Base-by-base conservation (phyloP, 2,797 vertebrate genomes). In the Xenentodon cancila region DNA sequence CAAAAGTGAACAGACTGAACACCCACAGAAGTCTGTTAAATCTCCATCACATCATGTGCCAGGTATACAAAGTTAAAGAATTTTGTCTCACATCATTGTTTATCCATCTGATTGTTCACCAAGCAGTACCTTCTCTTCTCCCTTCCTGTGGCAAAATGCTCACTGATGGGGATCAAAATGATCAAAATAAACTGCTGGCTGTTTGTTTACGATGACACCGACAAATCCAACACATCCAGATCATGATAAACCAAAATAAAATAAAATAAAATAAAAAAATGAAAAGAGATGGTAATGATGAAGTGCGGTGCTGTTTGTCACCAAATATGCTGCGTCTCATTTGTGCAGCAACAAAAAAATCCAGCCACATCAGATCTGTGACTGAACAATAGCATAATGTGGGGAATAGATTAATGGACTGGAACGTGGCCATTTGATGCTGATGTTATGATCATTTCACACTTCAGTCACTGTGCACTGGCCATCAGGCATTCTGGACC, bases 401-500 rank as follows among this genome's bases (percentile, higher is more conserved):
- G 60, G 77, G 73, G 79, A 91, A 87, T 83, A 85, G 86, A 84
- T 86, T 79, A 89, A 80, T 73, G 76, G 69, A 85, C 71, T 70
- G 81, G 62, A 86, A 84, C 66, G 55, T 27, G 68, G 80, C 78
- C 68, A 72, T 76, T 73, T 68, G 46, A 64, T 73, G 63, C 54
- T 55, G 67, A 73, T 75, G 84, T 66, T 77, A 71, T 74, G 87
- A 74, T 48, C 58, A 78, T 65, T 77, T 96, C 94, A 99, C 91
- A 99, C 98, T 91, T 99, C 97, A 81, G 96, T 99, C 90, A 98
- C 93, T 74, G 97, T 98, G 92, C 96, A 98, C 93, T 99, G 97
- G 90, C 97, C 98, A 54, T 99, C 98, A 12, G 97, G 97, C 91
- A 96, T 94, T 81, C 97, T 95, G 71, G 97, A 97, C 77, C 96